Evolutionary conservation across 1,140 invertebrate species (phyloP), one percentile per base, ranked within the genome.

Genomic region (Trigoniulus corallinus): DNA sequence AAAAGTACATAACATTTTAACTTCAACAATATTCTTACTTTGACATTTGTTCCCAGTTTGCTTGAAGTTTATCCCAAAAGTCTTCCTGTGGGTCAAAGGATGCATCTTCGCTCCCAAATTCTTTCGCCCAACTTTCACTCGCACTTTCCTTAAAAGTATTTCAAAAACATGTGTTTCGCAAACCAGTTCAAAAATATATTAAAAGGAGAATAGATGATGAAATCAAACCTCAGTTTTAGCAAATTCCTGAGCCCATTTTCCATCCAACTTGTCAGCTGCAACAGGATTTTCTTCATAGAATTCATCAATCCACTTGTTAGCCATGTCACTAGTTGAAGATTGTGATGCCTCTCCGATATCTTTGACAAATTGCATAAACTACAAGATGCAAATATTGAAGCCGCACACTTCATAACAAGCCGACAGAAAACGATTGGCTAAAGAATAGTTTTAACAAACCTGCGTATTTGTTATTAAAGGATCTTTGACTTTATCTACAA

Each of bases 321-420:
- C n/a, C n/a, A n/a, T n/a, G n/a, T n/a, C n/a, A n/a, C n/a, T n/a
- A n/a, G n/a, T n/a, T n/a, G n/a, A n/a, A n/a, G n/a, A n/a, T n/a
- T n/a, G n/a, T n/a, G n/a, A n/a, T n/a, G n/a, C n/a, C n/a, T 81
- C 78, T 59, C 77, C 77, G 54, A 86, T 77, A 67, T 79, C 76
- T 59, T 79, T 76, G 75, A 88, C 84, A 67, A 87, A 88, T 64
- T 80, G 81, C 78, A 87, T 83, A 63, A 87, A 88, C 71, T 86
- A 74, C 52, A 12, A 27, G 45, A 45, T 47, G 53, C 12, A 44
- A 26, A 47, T 27, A 37, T 52, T 43, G 20, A 21, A 39, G 41
- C 25, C 10, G 34, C 13, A 48, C n/a, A 44, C 21, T 34, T 46
- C 1, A 4, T 13, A 4, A 15, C 25, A 4, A 24, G 43, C 2